These are phyloP conservation scores for Acomys russatus DNA, from an alignment of 2,797 vertebrate genomes.

Conservation along the genomic window DNA sequence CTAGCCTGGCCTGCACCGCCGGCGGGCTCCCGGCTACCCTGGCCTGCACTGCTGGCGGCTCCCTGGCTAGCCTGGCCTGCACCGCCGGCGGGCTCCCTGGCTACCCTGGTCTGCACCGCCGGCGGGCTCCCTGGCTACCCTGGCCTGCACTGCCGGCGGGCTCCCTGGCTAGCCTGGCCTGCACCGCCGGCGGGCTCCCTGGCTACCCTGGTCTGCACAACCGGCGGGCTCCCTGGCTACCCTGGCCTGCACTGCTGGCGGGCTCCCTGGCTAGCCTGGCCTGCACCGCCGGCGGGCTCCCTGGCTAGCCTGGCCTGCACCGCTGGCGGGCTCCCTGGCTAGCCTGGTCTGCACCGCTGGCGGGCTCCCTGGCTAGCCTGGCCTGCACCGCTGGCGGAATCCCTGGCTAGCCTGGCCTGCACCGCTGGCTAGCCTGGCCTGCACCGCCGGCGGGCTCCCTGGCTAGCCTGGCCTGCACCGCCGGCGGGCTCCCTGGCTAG, in stretches of 20 bases:
- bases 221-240: background rate
- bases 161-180: background rate
- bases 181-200: background rate
- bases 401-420: background rate
- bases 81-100: too few relatives aligned
- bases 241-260: background rate
- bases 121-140: background rate
- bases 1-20: too few relatives aligned
- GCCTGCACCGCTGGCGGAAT: background rate
- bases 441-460: background rate
- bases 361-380: background rate
- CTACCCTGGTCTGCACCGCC: too few relatives aligned
- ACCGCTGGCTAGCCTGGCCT: background rate
- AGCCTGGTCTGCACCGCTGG: rapidly evolving
- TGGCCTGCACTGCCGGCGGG: rapidly evolving
- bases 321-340: background rate
- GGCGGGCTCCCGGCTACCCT: too few relatives aligned
- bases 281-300: rapidly evolving
- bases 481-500: background rate
- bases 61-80: too few relatives aligned
- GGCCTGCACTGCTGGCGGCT: too few relatives aligned
- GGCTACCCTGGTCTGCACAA: background rate
- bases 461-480: background rate
- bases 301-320: too few relatives aligned
- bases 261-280: background rate